These are phyloP conservation scores for Shinisaurus crocodilurus DNA, from an alignment of 2,113 vertebrate species.

Conservation along the genomic window DNA sequence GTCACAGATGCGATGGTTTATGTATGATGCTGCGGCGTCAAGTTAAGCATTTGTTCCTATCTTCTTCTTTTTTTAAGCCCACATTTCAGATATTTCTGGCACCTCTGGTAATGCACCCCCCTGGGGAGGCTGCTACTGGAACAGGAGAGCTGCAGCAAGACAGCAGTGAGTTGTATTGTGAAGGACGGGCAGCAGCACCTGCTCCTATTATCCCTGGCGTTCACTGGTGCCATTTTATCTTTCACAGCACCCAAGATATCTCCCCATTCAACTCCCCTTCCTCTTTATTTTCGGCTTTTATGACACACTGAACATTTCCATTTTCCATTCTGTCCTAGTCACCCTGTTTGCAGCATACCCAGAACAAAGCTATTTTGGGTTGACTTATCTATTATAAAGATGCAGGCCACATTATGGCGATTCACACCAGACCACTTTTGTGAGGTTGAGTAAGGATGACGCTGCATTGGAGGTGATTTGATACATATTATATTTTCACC, in stretches of 20 bases:
- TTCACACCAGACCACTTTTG: neutral
- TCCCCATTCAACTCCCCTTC: constrained; percentile 17
- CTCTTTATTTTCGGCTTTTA: neutral
- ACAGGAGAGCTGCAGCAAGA: neutral
- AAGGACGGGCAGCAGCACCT: neutral
- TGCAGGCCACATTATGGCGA: neutral
- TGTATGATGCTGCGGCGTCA: constrained; percentile 35
- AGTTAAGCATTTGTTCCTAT: constrained; percentile 27
- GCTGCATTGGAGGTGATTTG: neutral
- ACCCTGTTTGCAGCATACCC: neutral
- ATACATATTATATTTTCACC: neutral
- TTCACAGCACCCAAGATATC: constrained; percentile 5
- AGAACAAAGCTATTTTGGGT: constrained; percentile 4
- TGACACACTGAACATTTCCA: constrained; percentile 13
- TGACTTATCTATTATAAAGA: constrained; percentile 20
- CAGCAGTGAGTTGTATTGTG: constrained; percentile 2
- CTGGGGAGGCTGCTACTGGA: neutral
- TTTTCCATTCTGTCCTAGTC: neutral
- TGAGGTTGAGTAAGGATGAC: neutral
- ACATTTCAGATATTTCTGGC: constrained; percentile 14
- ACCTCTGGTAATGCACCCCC: neutral
- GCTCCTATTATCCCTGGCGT: neutral
- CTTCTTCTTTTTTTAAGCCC: neutral
- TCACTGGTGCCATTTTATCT: constrained; percentile 2
- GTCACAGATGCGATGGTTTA: constrained; percentile 33